A percentile compares a stretch with the other conserved stretches of the same genome.
Conservation (phyloP, 2,888 invertebrate genomes). For the Nebria brevicollis region DNA sequence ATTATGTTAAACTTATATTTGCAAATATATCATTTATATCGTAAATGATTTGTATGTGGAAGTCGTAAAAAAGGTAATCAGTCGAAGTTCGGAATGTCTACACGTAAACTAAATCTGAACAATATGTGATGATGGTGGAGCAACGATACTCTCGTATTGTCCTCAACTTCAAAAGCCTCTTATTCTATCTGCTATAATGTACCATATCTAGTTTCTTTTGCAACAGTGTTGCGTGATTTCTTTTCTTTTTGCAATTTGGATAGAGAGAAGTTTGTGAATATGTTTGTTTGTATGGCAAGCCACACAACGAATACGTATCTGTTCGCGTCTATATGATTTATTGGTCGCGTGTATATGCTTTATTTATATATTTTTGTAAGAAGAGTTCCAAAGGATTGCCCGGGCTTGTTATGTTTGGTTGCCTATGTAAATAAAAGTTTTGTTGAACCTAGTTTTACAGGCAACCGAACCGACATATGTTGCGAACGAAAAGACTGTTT, state of each 20-base stretch:
- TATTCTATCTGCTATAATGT: neutral
- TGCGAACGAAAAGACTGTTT: conserved; percentile 13
- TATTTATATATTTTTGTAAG: conserved; percentile 23
- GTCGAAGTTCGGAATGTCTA: neutral
- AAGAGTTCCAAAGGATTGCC: neutral
- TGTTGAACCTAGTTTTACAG: conserved; percentile 8
- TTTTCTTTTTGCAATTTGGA: conserved; percentile 14
- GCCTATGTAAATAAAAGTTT: conserved; percentile 30
- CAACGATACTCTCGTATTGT: neutral
- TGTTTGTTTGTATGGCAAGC: neutral
- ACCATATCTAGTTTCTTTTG: neutral
- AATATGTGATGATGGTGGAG: neutral
- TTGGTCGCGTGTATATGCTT: conserved; percentile 19
- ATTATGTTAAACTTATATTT: neutral
- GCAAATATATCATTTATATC: neutral
- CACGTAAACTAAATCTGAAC: neutral
- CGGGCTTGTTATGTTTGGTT: neutral
- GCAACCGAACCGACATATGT: neutral
- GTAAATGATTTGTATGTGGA: neutral
- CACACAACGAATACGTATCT: neutral
- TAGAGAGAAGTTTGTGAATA: neutral
- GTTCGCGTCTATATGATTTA: conserved; percentile 25
- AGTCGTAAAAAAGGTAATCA: neutral
- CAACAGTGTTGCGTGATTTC: neutral
- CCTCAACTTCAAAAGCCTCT: conserved; percentile 7